Evolutionary conservation across 1,140 invertebrate species (phyloP), one percentile per base, ranked within the genome.

Genomic region (Hyposmocoma kahamanoa): DNA sequence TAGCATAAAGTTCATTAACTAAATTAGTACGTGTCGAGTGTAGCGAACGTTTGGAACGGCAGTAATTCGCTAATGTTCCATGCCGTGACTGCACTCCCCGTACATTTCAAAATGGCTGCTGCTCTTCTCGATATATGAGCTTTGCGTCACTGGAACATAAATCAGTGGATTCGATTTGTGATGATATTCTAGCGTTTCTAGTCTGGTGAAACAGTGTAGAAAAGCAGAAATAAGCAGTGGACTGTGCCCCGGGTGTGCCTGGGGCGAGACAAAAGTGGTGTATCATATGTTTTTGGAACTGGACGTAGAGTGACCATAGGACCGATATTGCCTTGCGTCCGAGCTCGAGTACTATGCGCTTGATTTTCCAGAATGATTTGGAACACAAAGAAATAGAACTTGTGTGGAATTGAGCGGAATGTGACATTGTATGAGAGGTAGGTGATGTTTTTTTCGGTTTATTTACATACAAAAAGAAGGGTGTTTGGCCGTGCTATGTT

Each of bases 31-130:
- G 54, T 68, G 70, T 70, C 41, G 57, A 66, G 54, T 59, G 52
- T 63, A 53, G 42, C 45, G 47, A 74, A 43, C 65, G 52, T 65
- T 67, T 50, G 67, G 67, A 78, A 67, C 58, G 57, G 67, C 68
- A 42, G 55, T 62, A 80, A 83, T 72, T 76, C 72, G 67, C 73
- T 65, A 81, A 82, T 86, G 75, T 87, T 80, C 80, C 81, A 85
- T 86, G 84, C 84, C 83, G 81, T 84, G 81, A 84, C 80, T 84
- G 79, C 72, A 79, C 81, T 86, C 84, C 80, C 81, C 78, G 78
- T 84, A 81, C 82, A 84, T 87, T 87, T 87, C 84, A 87, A 87
- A 86, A 87, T 87, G 84, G 84, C 84, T 86, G 83, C 81, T 84
- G 81, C 72, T 84, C 80, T 83, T 85, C 75, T 78, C 80, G 82